Evolutionary conservation across 2,113 vertebrate genomes (phyloP).

Genomic region (Anolis sagrei): DNA sequence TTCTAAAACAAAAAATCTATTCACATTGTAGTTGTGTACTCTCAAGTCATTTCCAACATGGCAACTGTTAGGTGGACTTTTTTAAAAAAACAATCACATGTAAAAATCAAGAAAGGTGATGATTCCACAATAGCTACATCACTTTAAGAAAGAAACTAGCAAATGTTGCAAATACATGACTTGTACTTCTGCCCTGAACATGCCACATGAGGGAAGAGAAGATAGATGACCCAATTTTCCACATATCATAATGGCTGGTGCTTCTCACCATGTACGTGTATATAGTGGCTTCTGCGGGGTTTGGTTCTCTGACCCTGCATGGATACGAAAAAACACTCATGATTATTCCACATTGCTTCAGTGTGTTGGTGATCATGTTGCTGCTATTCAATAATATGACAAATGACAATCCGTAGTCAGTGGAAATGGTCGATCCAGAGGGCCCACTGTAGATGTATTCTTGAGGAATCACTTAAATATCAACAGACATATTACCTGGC

Average conservation of each 20-base stretch:
- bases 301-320: too few species aligned
- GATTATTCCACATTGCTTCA: too few species aligned
- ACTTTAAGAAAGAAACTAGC: background rate
- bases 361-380: too few species aligned
- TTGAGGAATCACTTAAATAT: background rate
- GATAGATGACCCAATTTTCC: background rate
- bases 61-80: too few species aligned
- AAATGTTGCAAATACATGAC: constrained; percentile 5
- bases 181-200: background rate
- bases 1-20: background rate
- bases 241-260: background rate
- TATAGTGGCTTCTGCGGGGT: background rate
- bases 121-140: background rate
- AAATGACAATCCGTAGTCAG: too few species aligned
- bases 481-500: background rate
- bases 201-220: background rate
- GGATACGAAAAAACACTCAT: too few species aligned
- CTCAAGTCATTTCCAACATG: background rate
- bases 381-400: too few species aligned
- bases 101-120: background rate
- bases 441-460: background rate
- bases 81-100: background rate
- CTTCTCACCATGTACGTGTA: background rate
- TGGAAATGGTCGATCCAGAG: too few species aligned
- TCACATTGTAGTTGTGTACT: background rate